Percentiles rank a stretch among this genome's conserved stretches.
Conservation (phyloP, 2,113 vertebrate species). For the Camelus dromedarius region DNA sequence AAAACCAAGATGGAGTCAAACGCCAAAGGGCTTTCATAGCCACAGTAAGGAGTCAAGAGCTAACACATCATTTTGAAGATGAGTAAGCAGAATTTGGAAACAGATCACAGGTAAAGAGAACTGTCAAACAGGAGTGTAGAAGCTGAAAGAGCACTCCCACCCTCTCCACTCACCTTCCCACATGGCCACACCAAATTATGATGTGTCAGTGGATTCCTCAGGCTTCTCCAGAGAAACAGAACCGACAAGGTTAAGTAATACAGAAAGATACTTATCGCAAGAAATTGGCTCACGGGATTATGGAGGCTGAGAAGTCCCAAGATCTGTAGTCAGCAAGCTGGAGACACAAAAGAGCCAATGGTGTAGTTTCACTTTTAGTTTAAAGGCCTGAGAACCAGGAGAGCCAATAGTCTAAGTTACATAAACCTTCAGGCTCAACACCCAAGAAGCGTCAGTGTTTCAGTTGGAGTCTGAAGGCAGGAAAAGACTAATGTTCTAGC, state of each 20-base stretch:
- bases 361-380: neutral
- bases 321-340: neutral
- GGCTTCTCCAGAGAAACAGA: neutral
- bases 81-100: neutral
- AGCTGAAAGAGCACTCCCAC: neutral
- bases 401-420: too few species aligned
- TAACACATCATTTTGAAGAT: neutral
- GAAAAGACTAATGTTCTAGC: neutral
- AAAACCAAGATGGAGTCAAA: neutral
- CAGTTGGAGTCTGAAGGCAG: neutral
- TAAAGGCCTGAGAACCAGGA: neutral
- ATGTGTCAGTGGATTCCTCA: neutral
- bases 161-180: neutral
- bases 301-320: neutral
- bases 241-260: neutral
- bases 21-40: neutral
- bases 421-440: neutral
- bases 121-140: neutral
- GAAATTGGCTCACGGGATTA: neutral
- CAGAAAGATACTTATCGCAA: neutral
- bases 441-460: neutral
- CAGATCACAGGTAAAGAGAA: neutral
- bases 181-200: neutral
- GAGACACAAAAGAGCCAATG: neutral
- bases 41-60: neutral